Evolutionary conservation across 2,888 invertebrate genomes (phyloP).

Genomic region (Aromia moschata): DNA sequence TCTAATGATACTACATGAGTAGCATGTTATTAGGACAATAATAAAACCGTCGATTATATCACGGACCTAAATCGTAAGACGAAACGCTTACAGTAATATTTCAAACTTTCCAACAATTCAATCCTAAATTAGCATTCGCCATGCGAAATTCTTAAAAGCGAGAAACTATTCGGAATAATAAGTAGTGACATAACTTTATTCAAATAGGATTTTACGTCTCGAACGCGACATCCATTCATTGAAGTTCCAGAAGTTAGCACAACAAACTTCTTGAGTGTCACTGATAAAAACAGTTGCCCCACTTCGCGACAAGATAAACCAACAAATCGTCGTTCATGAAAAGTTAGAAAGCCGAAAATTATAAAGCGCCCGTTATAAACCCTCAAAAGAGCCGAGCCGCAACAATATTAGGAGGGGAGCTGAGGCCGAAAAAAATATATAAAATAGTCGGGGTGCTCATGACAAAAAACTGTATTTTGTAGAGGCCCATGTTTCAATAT

Average conservation of each 20-base stretch:
- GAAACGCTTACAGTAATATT: too few species aligned
- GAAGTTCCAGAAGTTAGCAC: constrained; percentile 3
- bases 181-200: constrained; percentile 4
- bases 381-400: too few species aligned
- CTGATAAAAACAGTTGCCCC: constrained; percentile 16
- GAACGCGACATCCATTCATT: constrained; percentile 1
- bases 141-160: not conserved
- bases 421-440: not conserved
- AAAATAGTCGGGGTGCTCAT: not conserved
- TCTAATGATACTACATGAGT: too few species aligned
- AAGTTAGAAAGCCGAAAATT: constrained; percentile 13
- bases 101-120: too few species aligned
- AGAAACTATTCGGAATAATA: not conserved
- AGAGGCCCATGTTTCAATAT: too few species aligned
- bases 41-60: too few species aligned
- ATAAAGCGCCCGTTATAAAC: not conserved
- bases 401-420: too few species aligned
- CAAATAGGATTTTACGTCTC: constrained; percentile 1
- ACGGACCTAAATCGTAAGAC: too few species aligned
- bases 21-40: too few species aligned
- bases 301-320: constrained; percentile 15
- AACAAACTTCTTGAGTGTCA: constrained; percentile 13
- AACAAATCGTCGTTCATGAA: constrained; percentile 11
- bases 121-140: too few species aligned
- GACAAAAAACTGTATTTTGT: not conserved